Conservation (phyloP, 2,888 invertebrate genomes). For the Carcina quercana region DNA sequence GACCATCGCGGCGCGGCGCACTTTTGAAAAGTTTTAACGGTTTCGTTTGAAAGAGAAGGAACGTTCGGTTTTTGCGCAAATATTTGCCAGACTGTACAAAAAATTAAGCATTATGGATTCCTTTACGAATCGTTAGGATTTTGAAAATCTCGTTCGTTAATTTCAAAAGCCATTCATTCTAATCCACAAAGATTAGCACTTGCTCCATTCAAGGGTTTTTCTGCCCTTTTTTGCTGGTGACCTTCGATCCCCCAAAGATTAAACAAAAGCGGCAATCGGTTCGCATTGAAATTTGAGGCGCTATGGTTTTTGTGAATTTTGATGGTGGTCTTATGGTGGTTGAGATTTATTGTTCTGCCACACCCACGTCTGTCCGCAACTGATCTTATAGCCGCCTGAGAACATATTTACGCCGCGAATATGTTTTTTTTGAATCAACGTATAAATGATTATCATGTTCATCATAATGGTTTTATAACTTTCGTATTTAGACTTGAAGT, state of each 20-base stretch:
- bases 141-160: too few species aligned
- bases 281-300: slow-evolving; percentile 40
- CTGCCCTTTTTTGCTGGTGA: slow-evolving; percentile 21
- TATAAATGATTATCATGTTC: too few species aligned
- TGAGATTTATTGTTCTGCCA: slow-evolving; percentile 19
- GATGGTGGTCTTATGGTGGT: slow-evolving; percentile 32
- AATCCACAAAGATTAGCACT: slow-evolving; percentile 28
- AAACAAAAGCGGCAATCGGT: slow-evolving; percentile 38
- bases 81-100: slow-evolving; percentile 23
- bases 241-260: slow-evolving; percentile 26
- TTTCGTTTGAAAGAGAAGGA: slow-evolving; percentile 28
- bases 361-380: slow-evolving; percentile 15
- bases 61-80: slow-evolving; percentile 41
- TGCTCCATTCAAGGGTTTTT: slow-evolving; percentile 31
- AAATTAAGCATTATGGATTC: slow-evolving; percentile 10
- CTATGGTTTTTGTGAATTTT: slow-evolving; percentile 31
- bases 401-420: too few species aligned
- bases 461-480: too few species aligned
- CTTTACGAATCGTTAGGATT: slow-evolving; percentile 11
- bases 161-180: slow-evolving; percentile 23
- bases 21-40: slow-evolving; percentile 28
- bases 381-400: too few species aligned
- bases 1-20: slow-evolving; percentile 26
- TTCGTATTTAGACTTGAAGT: too few species aligned
- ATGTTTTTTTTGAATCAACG: too few species aligned